Evolutionary conservation across 92 coral and sea anemone species (phyloP).

Genomic region (Montipora capitata): DNA sequence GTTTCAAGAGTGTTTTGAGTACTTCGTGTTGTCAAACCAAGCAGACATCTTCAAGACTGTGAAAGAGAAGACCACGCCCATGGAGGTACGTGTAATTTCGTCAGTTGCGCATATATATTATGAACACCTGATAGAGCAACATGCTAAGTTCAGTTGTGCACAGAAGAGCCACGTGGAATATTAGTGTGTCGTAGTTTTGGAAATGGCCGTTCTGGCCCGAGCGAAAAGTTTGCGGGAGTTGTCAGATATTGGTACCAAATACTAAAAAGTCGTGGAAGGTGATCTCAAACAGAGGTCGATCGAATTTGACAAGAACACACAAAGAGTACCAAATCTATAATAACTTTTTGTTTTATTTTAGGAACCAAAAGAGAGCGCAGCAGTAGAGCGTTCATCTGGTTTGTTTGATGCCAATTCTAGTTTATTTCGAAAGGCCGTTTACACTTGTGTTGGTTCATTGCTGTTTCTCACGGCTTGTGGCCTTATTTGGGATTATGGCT

Average conservation of each 20-base stretch:
- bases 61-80: constrained; percentile 77
- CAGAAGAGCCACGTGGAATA: too few relatives aligned
- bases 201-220: too few relatives aligned
- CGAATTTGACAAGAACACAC: neutral
- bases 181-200: too few relatives aligned
- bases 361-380: constrained; percentile 94
- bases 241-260: too few relatives aligned
- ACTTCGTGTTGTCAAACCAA: constrained; percentile 81
- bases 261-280: too few relatives aligned
- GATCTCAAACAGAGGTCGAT: too few relatives aligned
- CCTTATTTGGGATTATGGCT: constrained; percentile 96
- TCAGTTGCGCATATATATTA: too few relatives aligned
- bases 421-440: constrained; percentile 82
- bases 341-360: neutral
- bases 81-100: constrained; percentile 64
- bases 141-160: too few relatives aligned
- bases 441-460: constrained; percentile 84
- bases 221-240: too few relatives aligned
- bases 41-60: constrained; percentile 82
- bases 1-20: constrained; percentile 83
- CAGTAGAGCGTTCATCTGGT: constrained; percentile 96
- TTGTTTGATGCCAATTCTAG: constrained; percentile 89
- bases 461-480: constrained; percentile 91
- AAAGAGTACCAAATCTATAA: neutral
- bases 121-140: too few relatives aligned